These are phyloP conservation scores for Acanthurus lineatus DNA, from an alignment of 2,797 vertebrate species.

Conservation along the genomic window DNA sequence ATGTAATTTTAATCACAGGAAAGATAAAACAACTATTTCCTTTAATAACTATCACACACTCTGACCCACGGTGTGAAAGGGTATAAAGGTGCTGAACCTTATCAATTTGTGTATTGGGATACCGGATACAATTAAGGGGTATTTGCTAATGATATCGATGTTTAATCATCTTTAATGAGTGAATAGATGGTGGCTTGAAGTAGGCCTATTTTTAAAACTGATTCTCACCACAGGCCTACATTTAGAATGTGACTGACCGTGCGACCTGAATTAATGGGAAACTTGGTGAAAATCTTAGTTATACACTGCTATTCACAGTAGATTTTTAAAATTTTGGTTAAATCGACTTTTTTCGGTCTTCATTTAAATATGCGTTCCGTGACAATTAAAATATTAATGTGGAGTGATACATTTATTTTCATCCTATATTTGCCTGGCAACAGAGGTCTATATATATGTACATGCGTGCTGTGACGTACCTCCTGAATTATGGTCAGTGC, in stretches of 20 bases:
- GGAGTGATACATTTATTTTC: constrained; percentile 58
- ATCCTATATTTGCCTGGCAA: constrained; percentile 84
- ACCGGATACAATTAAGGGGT: background rate
- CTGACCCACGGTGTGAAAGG: background rate
- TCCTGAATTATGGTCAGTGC: constrained; percentile 74
- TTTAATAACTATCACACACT: background rate
- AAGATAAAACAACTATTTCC: background rate
- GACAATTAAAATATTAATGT: constrained; percentile 62
- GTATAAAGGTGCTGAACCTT: background rate
- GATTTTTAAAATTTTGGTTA: constrained; percentile 6
- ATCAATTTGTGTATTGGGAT: background rate
- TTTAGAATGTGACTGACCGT: background rate
- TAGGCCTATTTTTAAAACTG: constrained; percentile 3
- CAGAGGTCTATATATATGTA: constrained; percentile 84
- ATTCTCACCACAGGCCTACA: too few relatives aligned
- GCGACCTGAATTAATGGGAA: background rate
- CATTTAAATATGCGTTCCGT: constrained; percentile 30
- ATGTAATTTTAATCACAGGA: background rate
- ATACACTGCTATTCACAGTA: background rate
- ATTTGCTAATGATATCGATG: background rate
- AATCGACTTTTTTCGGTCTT: constrained; percentile 14
- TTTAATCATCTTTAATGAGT: background rate
- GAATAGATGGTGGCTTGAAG: background rate
- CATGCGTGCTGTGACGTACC: constrained; percentile 73
- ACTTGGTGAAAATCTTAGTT: background rate